Percentiles rank a stretch among this genome's conserved stretches.
These are phyloP conservation scores for Drosophila sproati DNA, from an alignment of 1,140 invertebrate genomes.

Conservation along the genomic window DNA sequence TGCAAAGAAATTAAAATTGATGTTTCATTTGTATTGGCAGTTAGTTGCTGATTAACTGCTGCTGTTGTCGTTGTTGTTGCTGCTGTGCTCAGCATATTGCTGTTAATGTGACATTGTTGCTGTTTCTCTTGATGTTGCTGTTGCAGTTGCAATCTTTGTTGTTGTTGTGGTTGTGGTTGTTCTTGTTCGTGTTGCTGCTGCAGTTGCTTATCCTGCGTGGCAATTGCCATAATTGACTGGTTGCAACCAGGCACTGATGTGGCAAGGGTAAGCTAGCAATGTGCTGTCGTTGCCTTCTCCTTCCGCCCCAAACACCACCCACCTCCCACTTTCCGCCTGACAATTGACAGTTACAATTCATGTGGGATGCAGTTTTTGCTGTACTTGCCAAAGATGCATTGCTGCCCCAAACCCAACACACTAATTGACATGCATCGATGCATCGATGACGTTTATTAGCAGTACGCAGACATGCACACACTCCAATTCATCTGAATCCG, in stretches of 20 bases:
- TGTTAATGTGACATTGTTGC: neutral
- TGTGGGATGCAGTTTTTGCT: constrained; percentile 64
- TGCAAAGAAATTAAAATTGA: constrained; percentile 5
- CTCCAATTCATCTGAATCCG: constrained; percentile 10
- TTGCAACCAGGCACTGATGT: constrained; percentile 25
- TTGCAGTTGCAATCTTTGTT: constrained; percentile 19
- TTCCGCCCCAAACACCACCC: neutral
- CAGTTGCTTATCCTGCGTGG: constrained; percentile 36
- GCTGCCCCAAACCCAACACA: constrained; percentile 26
- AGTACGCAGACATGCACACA: constrained; percentile 65
- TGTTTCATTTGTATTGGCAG: constrained; percentile 10
- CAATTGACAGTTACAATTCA: constrained; percentile 79
- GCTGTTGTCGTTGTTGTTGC: constrained; percentile 7
- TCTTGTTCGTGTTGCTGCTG: constrained; percentile 14
- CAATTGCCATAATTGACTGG: constrained; percentile 45
- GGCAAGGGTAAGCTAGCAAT: constrained; percentile 29
- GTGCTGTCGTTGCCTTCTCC: constrained; percentile 1
- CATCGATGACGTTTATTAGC: constrained; percentile 81
- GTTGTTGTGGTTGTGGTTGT: constrained; percentile 2
- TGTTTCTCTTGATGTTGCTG: constrained; percentile 10
- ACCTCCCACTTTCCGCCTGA: neutral
- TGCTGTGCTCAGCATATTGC: constrained; percentile 3
- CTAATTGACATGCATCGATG: constrained; percentile 81
- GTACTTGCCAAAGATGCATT: constrained; percentile 65
- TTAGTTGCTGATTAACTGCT: neutral